These are phyloP conservation scores for Poecilia picta DNA, from an alignment of 2,797 vertebrate genomes.

Conservation along the genomic window DNA sequence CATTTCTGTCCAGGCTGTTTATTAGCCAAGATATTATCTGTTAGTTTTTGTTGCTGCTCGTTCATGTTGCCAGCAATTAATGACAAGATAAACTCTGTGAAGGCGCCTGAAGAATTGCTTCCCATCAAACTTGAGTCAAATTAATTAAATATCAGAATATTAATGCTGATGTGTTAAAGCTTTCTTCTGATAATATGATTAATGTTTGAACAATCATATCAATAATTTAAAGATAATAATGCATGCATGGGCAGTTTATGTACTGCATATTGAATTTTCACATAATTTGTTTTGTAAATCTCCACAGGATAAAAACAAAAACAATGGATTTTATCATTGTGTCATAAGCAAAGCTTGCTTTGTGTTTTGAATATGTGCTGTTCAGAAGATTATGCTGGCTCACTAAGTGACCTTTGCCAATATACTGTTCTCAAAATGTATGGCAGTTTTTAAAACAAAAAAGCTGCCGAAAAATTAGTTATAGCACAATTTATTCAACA, in stretches of 20 bases:
- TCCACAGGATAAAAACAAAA: background rate
- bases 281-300: background rate
- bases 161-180: background rate
- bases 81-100: background rate
- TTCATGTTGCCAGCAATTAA: background rate
- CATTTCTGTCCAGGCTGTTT: background rate
- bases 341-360: background rate
- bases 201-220: background rate
- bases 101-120: background rate
- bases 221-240: background rate
- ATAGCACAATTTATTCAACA: background rate
- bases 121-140: background rate
- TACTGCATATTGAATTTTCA: background rate
- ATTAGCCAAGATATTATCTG: background rate
- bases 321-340: background rate
- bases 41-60: background rate
- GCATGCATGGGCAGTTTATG: background rate
- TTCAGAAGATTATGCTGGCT: background rate
- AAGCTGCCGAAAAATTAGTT: background rate
- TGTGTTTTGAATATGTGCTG: background rate
- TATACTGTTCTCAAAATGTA: background rate
- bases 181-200: background rate
- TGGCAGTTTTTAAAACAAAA: background rate
- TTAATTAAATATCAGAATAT: background rate
- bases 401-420: background rate